A percentile compares a stretch with the other conserved stretches of the same genome.
These are phyloP conservation scores for Hymenochirus boettgeri DNA, from an alignment of 2,113 vertebrate genomes.

Conservation along the genomic window DNA sequence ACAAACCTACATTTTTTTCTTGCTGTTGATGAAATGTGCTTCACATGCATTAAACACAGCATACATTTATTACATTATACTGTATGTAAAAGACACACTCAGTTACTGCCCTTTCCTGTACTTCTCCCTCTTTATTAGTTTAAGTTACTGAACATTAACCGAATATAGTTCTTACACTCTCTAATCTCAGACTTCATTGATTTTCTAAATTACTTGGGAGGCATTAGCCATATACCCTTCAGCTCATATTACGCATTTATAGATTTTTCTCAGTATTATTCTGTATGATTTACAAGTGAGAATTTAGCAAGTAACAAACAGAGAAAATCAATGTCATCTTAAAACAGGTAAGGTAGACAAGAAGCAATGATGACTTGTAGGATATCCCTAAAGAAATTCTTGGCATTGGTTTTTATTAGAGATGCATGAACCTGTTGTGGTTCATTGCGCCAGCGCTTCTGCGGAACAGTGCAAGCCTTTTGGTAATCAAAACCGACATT, in stretches of 20 bases:
- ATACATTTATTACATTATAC: too few species aligned
- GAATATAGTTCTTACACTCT: background rate
- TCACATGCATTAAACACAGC: background rate
- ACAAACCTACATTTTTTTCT: background rate
- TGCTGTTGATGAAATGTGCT: background rate
- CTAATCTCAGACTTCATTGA: constrained; percentile 14
- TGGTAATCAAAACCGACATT: too few species aligned
- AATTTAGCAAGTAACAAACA: constrained; percentile 33
- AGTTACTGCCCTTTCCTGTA: too few species aligned
- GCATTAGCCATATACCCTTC: constrained; percentile 19
- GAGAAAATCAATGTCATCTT: constrained; percentile 27
- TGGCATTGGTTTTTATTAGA: too few species aligned
- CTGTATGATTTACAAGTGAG: constrained; percentile 30
- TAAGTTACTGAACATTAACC: too few species aligned
- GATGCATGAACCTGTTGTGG: too few species aligned
- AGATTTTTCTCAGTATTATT: constrained; percentile 33
- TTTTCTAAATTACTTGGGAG: constrained; percentile 21
- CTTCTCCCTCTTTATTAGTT: too few species aligned
- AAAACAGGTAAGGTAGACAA: background rate
- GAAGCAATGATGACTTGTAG: too few species aligned
- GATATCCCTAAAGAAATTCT: too few species aligned
- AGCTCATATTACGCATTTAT: constrained; percentile 31
- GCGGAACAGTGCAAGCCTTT: too few species aligned
- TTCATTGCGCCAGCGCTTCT: too few species aligned
- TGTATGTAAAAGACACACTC: too few species aligned